These are phyloP conservation scores for Varecia variegata DNA, from an alignment of 2,797 vertebrate genomes.

Conservation along the genomic window DNA sequence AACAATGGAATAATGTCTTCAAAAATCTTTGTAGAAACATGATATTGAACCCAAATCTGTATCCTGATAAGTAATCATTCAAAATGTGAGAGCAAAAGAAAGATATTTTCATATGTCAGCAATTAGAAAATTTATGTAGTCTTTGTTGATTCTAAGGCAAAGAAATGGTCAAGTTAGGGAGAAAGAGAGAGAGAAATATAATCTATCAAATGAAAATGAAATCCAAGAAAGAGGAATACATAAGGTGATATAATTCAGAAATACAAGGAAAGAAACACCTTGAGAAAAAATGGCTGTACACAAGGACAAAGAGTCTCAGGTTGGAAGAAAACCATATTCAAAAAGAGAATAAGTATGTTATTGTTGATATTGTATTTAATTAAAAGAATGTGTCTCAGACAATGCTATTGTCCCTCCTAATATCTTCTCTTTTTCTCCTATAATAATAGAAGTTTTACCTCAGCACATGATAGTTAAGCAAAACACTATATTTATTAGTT, in stretches of 20 bases:
- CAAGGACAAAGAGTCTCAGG: background rate
- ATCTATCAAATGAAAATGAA: background rate
- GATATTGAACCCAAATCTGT: background rate
- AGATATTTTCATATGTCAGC: background rate
- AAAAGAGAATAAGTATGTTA: background rate
- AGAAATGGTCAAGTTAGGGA: background rate
- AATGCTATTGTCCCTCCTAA: background rate
- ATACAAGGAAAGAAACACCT: background rate
- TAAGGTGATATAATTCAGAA: background rate
- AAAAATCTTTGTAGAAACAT: background rate
- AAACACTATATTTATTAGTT: background rate
- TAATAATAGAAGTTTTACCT: background rate
- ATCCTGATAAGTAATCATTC: background rate
- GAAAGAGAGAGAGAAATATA: background rate
- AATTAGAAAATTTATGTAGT: background rate
- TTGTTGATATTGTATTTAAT: background rate
- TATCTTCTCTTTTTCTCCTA: background rate
- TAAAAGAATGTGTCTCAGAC: background rate
- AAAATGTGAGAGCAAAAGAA: background rate
- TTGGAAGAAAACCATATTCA: background rate
- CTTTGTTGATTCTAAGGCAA: background rate
- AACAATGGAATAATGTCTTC: background rate
- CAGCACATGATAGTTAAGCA: background rate
- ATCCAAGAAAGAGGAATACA: background rate
- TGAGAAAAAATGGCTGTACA: background rate